Evolutionary conservation across 2,797 vertebrate genomes (phyloP).

Genomic region (Crocidura indochinensis): DNA sequence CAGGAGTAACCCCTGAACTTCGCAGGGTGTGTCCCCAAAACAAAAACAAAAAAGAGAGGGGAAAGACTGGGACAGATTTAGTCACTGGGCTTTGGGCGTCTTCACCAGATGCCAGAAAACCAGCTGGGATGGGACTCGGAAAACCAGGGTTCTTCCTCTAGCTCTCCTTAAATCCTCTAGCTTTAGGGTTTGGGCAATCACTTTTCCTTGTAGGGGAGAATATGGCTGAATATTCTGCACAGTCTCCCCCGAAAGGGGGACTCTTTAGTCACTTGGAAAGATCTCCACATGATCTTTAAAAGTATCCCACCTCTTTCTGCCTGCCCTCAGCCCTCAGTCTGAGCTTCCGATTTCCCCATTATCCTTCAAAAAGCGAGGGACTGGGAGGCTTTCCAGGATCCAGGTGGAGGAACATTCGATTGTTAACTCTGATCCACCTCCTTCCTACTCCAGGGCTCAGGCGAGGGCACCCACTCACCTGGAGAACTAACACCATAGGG

Average conservation of each 20-base stretch:
- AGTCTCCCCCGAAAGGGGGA: not conserved
- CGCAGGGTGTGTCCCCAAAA: too few relatives aligned
- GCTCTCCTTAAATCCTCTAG: constrained; percentile 17
- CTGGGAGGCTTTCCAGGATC: not conserved
- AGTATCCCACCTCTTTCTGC: not conserved
- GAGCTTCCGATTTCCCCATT: not conserved
- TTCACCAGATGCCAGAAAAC: not conserved
- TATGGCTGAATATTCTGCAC: not conserved
- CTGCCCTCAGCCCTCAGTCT: not conserved
- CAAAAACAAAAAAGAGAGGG: too few relatives aligned
- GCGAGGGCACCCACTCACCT: constrained; percentile 90
- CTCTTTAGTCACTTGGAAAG: not conserved
- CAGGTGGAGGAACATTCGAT: not conserved
- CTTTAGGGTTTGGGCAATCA: not conserved
- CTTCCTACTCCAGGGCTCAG: not conserved
- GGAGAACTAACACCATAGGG: constrained; percentile 94
- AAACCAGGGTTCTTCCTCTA: constrained; percentile 37
- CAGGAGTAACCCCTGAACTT: too few relatives aligned
- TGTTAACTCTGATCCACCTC: not conserved
- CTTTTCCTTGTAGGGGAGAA: not conserved
- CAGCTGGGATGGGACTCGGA: not conserved
- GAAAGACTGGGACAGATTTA: too few relatives aligned
- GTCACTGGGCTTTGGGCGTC: not conserved
- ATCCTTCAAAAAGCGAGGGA: constrained; percentile 31
- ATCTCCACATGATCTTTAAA: not conserved